Conservation (phyloP, 2,797 vertebrate species). For the Gouania willdenowi region DNA sequence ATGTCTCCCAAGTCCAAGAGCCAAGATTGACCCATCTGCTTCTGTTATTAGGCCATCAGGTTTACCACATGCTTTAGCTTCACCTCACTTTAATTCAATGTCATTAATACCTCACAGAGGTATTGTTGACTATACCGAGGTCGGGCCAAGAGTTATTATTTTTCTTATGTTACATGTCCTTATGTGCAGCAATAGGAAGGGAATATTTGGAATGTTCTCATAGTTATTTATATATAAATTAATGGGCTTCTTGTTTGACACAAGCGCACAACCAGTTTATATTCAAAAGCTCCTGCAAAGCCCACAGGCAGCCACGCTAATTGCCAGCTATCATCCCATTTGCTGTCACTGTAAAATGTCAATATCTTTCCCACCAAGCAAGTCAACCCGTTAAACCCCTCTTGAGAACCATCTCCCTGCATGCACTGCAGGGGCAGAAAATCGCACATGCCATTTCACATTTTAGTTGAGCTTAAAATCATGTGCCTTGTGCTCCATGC, state of each 20-base stretch:
- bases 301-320: background rate
- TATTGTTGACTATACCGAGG: too few species aligned
- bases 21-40: constrained; percentile 29
- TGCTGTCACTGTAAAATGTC: constrained; percentile 11
- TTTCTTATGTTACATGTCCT: too few species aligned
- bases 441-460: background rate
- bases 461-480: constrained; percentile 43
- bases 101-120: too few species aligned
- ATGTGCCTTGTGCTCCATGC: too few species aligned
- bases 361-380: constrained; percentile 13
- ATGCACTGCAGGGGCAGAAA: background rate
- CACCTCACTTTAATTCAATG: too few species aligned
- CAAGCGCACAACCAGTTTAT: too few species aligned
- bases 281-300: background rate
- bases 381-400: constrained; percentile 24
- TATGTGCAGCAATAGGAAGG: too few species aligned
- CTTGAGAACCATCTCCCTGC: constrained; percentile 18
- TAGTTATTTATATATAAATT: background rate
- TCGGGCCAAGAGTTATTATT: too few species aligned
- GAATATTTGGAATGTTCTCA: too few species aligned
- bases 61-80: background rate
- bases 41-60: constrained; percentile 14
- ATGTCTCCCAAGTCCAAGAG: constrained; percentile 25
- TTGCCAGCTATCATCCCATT: constrained; percentile 19
- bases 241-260: background rate